These are phyloP conservation scores for Marmota flaviventris DNA, from an alignment of 2,113 vertebrate species.

Conservation along the genomic window DNA sequence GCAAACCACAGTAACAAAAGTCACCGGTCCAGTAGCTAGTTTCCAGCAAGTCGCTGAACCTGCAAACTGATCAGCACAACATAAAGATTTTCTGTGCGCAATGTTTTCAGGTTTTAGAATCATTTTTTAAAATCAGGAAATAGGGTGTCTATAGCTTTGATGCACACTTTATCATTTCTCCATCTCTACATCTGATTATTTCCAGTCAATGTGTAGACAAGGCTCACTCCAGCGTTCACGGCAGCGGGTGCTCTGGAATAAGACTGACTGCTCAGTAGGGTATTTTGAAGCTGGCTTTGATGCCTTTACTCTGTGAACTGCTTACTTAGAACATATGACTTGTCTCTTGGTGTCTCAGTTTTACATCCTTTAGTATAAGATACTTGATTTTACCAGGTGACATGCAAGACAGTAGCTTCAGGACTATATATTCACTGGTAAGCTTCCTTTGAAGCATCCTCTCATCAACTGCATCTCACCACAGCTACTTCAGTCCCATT, in stretches of 20 bases:
- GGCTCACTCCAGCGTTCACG: accelerated
- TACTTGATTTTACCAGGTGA: neutral
- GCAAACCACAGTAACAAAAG: accelerated
- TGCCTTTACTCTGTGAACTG: neutral
- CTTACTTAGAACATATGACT: neutral
- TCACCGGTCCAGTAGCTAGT: neutral
- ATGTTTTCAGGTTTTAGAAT: neutral
- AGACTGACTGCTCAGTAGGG: accelerated
- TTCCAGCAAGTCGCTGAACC: accelerated
- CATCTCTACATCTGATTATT: neutral
- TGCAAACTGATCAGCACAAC: neutral
- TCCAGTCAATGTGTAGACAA: neutral
- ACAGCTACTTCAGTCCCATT: accelerated
- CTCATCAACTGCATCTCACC: neutral
- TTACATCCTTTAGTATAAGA: neutral
- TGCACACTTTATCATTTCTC: neutral
- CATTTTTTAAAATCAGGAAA: accelerated
- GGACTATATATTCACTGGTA: neutral
- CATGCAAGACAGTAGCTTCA: neutral
- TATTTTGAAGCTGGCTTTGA: neutral
- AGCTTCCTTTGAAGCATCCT: neutral
- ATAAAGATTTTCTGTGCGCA: accelerated
- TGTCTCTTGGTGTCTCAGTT: neutral
- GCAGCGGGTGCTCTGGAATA: accelerated
- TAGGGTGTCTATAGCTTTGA: neutral